Evolutionary conservation across 2,113 vertebrate species (phyloP).

Genomic region (Hemiprocne comata): DNA sequence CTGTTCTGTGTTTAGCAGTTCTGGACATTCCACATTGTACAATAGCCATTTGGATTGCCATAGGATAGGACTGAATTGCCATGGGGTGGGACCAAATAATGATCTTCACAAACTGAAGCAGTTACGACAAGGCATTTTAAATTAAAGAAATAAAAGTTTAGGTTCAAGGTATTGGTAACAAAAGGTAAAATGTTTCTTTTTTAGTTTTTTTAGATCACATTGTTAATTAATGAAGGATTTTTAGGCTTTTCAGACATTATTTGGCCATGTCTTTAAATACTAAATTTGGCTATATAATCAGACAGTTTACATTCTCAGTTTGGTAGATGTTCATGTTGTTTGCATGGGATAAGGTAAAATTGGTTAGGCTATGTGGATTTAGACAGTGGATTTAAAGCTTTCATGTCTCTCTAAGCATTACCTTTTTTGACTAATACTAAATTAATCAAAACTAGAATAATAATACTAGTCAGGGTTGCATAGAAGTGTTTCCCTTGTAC

Average conservation of each 20-base stretch:
- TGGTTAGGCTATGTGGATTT: background rate
- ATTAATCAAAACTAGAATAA: background rate
- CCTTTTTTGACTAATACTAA: background rate
- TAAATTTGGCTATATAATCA: background rate
- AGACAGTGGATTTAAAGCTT: background rate
- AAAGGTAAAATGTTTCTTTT: background rate
- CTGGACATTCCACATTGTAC: background rate
- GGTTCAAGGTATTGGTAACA: background rate
- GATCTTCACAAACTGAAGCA: background rate
- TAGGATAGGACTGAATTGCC: background rate
- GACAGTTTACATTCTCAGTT: background rate
- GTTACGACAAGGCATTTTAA: background rate
- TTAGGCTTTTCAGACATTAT: background rate
- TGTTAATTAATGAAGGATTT: background rate
- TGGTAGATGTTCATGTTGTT: background rate
- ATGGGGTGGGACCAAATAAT: background rate
- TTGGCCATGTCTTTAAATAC: background rate
- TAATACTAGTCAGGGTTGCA: background rate
- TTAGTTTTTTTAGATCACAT: background rate
- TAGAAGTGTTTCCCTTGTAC: background rate
- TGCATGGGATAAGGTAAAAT: background rate
- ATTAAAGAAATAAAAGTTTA: slow-evolving; percentile 4
- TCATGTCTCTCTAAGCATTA: background rate
- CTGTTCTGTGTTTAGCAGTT: background rate
- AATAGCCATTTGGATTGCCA: background rate